These are phyloP conservation scores for Diarsia brunnea DNA, from an alignment of 2,888 invertebrate genomes.

Conservation along the genomic window DNA sequence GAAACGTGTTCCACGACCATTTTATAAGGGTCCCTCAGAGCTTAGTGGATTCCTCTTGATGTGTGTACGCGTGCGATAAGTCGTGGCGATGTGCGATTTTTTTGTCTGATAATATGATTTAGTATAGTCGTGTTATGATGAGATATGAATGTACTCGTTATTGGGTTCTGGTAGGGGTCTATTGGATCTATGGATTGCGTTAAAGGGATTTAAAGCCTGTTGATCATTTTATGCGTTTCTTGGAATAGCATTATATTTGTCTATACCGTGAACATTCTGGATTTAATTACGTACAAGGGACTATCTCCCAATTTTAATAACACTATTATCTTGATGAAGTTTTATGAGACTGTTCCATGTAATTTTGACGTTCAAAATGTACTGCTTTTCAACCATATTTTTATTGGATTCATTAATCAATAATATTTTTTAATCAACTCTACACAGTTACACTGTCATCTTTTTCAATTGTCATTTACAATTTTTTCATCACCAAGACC, in stretches of 20 bases:
- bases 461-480: neutral
- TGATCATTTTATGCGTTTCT: neutral
- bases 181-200: neutral
- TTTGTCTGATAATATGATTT: constrained; percentile 49
- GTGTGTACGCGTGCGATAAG: constrained; percentile 64
- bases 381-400: neutral
- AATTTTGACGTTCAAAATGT: neutral
- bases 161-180: constrained; percentile 17
- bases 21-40: constrained; percentile 75
- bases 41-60: constrained; percentile 64
- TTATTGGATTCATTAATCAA: neutral
- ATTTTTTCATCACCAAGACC: neutral
- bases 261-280: neutral
- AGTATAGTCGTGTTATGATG: constrained; percentile 35
- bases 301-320: neutral
- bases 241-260: neutral
- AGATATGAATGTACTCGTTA: constrained; percentile 40
- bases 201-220: neutral
- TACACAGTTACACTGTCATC: neutral
- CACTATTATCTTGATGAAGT: neutral
- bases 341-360: neutral
- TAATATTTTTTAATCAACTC: neutral
- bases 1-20: constrained; percentile 79
- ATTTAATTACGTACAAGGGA: neutral
- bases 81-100: constrained; percentile 57